Evolutionary conservation across 2,797 vertebrate genomes (phyloP), one percentile per base, ranked within the genome.

Genomic region (Coregonus sp.): DNA sequence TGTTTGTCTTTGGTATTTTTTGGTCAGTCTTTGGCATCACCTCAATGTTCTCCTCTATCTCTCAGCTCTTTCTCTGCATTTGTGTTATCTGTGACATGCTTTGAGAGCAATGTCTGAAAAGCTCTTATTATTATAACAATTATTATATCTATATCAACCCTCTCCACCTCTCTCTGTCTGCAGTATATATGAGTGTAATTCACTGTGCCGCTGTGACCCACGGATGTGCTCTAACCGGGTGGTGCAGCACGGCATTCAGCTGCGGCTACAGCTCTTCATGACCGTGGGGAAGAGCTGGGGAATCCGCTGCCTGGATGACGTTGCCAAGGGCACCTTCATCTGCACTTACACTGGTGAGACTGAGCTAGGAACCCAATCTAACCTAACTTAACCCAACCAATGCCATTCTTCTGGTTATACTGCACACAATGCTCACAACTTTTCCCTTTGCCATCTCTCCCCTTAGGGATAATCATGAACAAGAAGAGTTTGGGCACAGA

Each of bases 211-310:
- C 33, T 97, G 96, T 85, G 94, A 95, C 74, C 25, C 82, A 0
- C 92, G 93, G 85, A 94, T 96, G 93, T 97, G 96, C 89, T 94
- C 91, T 40, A 96, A 96, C 80, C 93, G 96, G 25, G 75, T 97
- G 91, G 96, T 96, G 0, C 96, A 97, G 29, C 96, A 96, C 0
- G 96, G 96, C 4, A 91, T 96, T 0, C 96, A 97, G 76, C 93
- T 96, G 63, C 87, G 95, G 0, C 94, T 97, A 66, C 95, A 96
- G 90, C 87, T 97, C 1, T 97, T 97, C 91, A 96, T 96, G 92
- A 96, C 96, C 0, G 94, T 94, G 86, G 95, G 95, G 91, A 96
- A 96, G 73, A 95, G 95, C 2, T 97, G 96, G 96, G 96, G 96
- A 50, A 95, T 97, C 59, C 95, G 96, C 75, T 96, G 96, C 88